Conservation (phyloP, 2,113 vertebrate genomes). For the Nerophis ophidion region DNA sequence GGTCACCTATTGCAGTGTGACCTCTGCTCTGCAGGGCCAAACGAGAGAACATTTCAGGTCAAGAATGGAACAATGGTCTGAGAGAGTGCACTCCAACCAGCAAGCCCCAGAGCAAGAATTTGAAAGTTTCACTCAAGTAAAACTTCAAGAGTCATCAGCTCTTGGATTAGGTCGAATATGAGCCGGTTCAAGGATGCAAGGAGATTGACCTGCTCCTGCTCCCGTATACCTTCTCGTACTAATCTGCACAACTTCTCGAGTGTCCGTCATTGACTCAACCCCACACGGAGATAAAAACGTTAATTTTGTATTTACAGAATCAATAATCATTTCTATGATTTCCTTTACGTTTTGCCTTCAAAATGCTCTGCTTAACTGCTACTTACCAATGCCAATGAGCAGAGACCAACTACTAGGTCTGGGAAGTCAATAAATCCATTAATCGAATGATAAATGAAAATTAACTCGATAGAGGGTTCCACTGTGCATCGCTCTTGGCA, state of each 20-base stretch:
- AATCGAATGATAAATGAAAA: too few species aligned
- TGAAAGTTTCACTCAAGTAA: slow-evolving; percentile 35
- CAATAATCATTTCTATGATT: slow-evolving; percentile 57
- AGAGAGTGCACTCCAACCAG: slow-evolving; percentile 56
- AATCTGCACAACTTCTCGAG: slow-evolving; percentile 4
- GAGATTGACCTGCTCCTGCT: slow-evolving; percentile 15
- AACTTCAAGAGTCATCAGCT: slow-evolving; percentile 22
- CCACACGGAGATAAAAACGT: not conserved
- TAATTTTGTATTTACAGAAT: slow-evolving; percentile 9
- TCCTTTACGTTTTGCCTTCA: slow-evolving; percentile 42
- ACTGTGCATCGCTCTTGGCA: too few species aligned
- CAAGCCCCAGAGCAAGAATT: slow-evolving; percentile 48
- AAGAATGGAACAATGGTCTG: slow-evolving; percentile 57
- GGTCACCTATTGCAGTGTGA: slow-evolving; percentile 58
- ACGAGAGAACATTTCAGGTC: slow-evolving; percentile 64
- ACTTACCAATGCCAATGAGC: slow-evolving; percentile 31
- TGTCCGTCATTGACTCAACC: not conserved
- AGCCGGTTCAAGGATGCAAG: slow-evolving; percentile 29
- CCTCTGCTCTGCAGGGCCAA: slow-evolving; percentile 59
- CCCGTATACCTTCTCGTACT: slow-evolving; percentile 2
- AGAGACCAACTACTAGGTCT: slow-evolving; percentile 24
- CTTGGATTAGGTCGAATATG: slow-evolving; percentile 21
- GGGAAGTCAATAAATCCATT: too few species aligned
- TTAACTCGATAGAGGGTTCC: too few species aligned
- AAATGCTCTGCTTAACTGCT: slow-evolving; percentile 15